Percentiles rank a stretch among this genome's conserved stretches.
Evolutionary conservation across 2,113 vertebrate genomes (phyloP).

Genomic region (Cavia aperea): DNA sequence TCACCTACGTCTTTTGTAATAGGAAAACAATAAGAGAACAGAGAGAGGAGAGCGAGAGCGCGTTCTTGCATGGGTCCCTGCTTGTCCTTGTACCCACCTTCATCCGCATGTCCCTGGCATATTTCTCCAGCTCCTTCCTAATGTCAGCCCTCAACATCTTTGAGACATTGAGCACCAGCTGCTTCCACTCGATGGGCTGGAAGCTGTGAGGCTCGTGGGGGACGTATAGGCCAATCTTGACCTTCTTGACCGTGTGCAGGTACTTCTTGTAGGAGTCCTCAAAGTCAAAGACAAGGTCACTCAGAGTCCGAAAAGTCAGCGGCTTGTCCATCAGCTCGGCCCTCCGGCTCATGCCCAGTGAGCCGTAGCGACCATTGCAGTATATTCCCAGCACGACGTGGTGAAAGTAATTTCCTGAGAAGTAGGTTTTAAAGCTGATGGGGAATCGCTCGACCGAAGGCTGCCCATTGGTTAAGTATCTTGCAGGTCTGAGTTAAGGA

Average conservation of each 20-base stretch:
- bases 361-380: constrained; percentile 90
- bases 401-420: constrained; percentile 95
- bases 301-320: constrained; percentile 88
- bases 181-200: constrained; percentile 96
- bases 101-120: constrained; percentile 95
- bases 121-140: constrained; percentile 94
- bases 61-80: accelerated
- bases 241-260: constrained; percentile 94
- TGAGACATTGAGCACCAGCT: constrained; percentile 88
- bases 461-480: constrained; percentile 95
- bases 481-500: constrained; percentile 74
- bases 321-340: constrained; percentile 96
- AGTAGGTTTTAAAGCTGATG: constrained; percentile 99
- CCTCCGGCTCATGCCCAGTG: constrained; percentile 94
- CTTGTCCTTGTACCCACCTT: constrained; percentile 79
- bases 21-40: neutral
- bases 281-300: constrained; percentile 94
- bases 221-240: constrained; percentile 94
- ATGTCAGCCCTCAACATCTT: constrained; percentile 87
- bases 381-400: constrained; percentile 96
- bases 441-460: constrained; percentile 93
- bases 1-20: neutral
- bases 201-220: constrained; percentile 94
- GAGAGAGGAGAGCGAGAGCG: no score
- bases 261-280: constrained; percentile 95